phyloP scores from a whole-genome alignment of 2,888 invertebrate genomes.

The Villa cingulata region DNA sequence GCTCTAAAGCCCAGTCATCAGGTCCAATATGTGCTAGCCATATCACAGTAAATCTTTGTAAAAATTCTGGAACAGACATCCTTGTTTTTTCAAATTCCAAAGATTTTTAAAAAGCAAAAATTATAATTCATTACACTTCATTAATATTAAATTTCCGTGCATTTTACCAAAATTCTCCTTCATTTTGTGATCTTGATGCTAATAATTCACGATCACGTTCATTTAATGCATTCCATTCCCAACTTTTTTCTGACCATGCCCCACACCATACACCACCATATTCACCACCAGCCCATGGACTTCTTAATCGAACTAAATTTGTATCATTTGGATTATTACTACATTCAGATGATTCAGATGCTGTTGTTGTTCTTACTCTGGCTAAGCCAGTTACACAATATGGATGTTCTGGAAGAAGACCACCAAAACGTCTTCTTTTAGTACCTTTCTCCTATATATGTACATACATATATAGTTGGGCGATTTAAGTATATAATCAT shows the following conservation, averaged over 20 bases:
- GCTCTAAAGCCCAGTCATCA: conserved; percentile 53
- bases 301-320: conserved; percentile 48
- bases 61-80: conserved; percentile 19
- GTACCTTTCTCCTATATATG: conserved; percentile 16
- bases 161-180: conserved; percentile 54
- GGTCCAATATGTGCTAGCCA: conserved; percentile 59
- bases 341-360: conserved; percentile 12
- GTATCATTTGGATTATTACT: conserved; percentile 38
- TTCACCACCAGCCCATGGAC: conserved; percentile 35
- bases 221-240: conserved; percentile 54
- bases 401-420: conserved; percentile 52
- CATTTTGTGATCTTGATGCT: conserved; percentile 46
- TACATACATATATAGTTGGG: too few species aligned
- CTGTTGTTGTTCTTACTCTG: conserved; percentile 41
- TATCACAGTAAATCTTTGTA: conserved; percentile 18
- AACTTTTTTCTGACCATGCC: conserved; percentile 54
- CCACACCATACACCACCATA: conserved; percentile 60
- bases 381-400: conserved; percentile 60
- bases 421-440: conserved; percentile 45
- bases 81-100: conserved; percentile 5
- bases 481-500: background rate
- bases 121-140: too few species aligned
- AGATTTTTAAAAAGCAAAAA: background rate
- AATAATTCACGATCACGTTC: conserved; percentile 49
- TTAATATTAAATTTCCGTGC: background rate